A percentile compares a stretch with the other conserved stretches of the same genome.
Conservation (phyloP, 2,113 vertebrate genomes). For the Thryonomys swinderianus region DNA sequence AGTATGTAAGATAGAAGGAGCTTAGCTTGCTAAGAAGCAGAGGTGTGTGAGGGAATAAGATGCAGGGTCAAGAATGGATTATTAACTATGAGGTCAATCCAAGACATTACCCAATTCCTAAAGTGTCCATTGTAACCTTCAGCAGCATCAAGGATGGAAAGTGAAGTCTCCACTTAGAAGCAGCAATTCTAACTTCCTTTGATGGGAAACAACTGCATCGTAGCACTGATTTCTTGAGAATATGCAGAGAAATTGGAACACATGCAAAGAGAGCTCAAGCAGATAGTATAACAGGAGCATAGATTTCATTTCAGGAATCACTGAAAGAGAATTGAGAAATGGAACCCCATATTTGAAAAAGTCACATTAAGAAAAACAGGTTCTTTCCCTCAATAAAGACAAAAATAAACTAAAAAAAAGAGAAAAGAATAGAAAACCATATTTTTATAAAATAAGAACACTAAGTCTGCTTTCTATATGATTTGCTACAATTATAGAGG, state of each 20-base stretch:
- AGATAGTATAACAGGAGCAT: not conserved
- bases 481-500: not conserved
- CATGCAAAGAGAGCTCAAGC: not conserved
- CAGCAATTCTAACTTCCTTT: not conserved
- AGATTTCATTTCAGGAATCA: not conserved
- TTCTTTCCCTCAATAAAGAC: too few relatives aligned
- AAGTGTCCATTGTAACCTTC: not conserved
- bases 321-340: not conserved
- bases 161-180: not conserved
- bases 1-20: not conserved
- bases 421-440: not conserved
- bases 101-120: not conserved
- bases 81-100: not conserved
- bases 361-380: too few relatives aligned
- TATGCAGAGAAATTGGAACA: not conserved
- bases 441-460: not conserved
- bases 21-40: not conserved
- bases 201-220: not conserved
- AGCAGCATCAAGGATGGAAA: accelerated
- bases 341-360: not conserved
- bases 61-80: not conserved
- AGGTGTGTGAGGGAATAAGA: not conserved
- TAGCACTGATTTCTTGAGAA: not conserved
- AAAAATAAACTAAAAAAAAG: too few relatives aligned
- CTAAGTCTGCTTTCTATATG: not conserved